Conservation (phyloP, 2,888 invertebrate species). For the Macrophya alboannulata region DNA sequence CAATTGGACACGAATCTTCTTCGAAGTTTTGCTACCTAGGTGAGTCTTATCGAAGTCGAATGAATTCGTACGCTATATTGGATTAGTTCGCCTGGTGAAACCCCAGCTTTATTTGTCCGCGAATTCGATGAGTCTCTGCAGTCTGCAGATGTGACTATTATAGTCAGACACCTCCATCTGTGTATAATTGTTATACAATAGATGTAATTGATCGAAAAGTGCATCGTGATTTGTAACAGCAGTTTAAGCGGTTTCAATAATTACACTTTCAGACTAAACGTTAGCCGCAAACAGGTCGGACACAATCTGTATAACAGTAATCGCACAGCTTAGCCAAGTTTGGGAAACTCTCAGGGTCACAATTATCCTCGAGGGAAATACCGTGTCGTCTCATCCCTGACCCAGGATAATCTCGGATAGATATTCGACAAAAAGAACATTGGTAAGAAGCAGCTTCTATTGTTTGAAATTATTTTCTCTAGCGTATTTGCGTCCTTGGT, state of each 20-base stretch:
- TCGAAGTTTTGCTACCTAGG: no score
- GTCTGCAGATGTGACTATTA: no score
- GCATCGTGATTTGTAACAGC: not conserved
- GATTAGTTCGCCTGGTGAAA: no score
- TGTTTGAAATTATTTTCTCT: not conserved
- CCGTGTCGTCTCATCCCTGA: not conserved
- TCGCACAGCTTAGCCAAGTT: not conserved
- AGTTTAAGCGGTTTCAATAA: not conserved
- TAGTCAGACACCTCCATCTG: not conserved
- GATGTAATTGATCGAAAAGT: not conserved
- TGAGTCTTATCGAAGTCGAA: no score
- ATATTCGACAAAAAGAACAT: not conserved
- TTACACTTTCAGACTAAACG: not conserved
- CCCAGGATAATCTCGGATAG: not conserved
- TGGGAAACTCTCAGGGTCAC: constrained; percentile 12
- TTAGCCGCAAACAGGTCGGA: not conserved
- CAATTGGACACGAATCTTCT: no score
- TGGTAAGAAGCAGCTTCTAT: not conserved
- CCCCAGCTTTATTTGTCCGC: not conserved
- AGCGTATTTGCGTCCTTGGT: not conserved
- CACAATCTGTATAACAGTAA: not conserved
- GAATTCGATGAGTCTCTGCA: not conserved
- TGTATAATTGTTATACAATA: not conserved
- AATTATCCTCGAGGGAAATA: not conserved
- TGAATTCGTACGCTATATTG: no score